Base-by-base conservation (phyloP, 2,888 invertebrate species). In the Nebria salina region DNA sequence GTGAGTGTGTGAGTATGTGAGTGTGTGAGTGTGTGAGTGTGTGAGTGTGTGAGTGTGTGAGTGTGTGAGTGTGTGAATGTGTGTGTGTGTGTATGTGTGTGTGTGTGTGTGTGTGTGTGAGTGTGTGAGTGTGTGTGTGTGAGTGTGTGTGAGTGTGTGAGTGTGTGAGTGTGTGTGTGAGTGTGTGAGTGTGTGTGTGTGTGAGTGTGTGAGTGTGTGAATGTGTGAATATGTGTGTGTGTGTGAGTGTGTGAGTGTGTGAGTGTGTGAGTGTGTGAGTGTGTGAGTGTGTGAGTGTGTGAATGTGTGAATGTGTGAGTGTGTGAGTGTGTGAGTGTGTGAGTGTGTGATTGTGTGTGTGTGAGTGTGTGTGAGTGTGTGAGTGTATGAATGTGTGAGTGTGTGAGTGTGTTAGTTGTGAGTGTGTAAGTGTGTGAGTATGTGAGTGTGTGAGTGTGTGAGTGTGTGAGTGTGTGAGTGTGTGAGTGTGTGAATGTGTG, bases 41-140 rank as follows among this genome's bases (percentile, higher is more conserved):
- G n/a, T n/a, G n/a, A n/a, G n/a, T n/a, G n/a, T n/a, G n/a, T n/a
- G n/a, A n/a, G n/a, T n/a, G n/a, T n/a, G n/a, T n/a, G n/a, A n/a
- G n/a, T n/a, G n/a, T n/a, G n/a, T n/a, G n/a, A n/a, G n/a, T n/a
- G n/a, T n/a, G n/a, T n/a, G n/a, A n/a, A n/a, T n/a, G 34, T 2
- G 34, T 34, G 34, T 34, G 34, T 34, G 34, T 2, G 34, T 34
- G 34, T 34, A 4, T 2, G 34, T 34, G 34, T 4, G 34, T 2
- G 34, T 34, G 34, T 34, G 34, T 2, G 34, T 34, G 34, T 34
- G 34, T 2, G 34, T 34, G 34, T 66, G 13, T 1, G 66, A 13
- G 66, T 66, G 66, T 9, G 66, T 66, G 66, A 13, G 66, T 9
- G 66, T 66, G 66, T 66, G 66, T 2, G 65, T 65, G 65, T 65